Conservation (phyloP, 2,797 vertebrate genomes). For the Momotus momota region DNA sequence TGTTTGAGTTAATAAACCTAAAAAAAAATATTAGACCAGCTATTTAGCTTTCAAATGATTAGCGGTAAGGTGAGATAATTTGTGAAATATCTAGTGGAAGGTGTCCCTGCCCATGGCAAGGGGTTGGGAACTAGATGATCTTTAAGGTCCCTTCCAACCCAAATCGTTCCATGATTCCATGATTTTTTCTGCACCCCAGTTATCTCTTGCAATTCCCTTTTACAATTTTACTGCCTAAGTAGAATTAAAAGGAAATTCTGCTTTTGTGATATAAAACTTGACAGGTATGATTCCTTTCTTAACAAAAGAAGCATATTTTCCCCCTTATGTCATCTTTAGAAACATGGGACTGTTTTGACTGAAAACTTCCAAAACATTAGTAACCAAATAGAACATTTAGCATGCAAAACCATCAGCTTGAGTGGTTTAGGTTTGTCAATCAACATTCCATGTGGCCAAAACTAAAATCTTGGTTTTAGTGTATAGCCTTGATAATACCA, state of each 20-base stretch:
- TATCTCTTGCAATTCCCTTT: background rate
- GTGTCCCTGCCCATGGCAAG: background rate
- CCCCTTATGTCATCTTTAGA: background rate
- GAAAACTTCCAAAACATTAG: background rate
- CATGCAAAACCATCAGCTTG: background rate
- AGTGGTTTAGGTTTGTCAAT: background rate
- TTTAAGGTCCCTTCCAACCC: background rate
- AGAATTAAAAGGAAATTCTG: background rate
- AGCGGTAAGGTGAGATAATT: background rate
- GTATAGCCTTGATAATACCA: background rate
- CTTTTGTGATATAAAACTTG: background rate
- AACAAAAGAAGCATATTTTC: background rate
- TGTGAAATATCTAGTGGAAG: background rate
- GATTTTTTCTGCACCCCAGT: background rate
- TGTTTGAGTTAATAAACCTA: background rate
- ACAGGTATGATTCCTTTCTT: background rate
- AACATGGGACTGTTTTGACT: background rate
- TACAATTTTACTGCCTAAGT: background rate
- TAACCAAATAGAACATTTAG: fast-evolving
- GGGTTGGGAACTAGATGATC: background rate
- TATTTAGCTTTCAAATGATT: background rate
- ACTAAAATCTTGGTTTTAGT: background rate
- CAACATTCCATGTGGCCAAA: background rate
- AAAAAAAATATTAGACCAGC: background rate
- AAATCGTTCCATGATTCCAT: background rate